Evolutionary conservation across 2,113 vertebrate genomes (phyloP).

Genomic region (Coreoperca whiteheadi): DNA sequence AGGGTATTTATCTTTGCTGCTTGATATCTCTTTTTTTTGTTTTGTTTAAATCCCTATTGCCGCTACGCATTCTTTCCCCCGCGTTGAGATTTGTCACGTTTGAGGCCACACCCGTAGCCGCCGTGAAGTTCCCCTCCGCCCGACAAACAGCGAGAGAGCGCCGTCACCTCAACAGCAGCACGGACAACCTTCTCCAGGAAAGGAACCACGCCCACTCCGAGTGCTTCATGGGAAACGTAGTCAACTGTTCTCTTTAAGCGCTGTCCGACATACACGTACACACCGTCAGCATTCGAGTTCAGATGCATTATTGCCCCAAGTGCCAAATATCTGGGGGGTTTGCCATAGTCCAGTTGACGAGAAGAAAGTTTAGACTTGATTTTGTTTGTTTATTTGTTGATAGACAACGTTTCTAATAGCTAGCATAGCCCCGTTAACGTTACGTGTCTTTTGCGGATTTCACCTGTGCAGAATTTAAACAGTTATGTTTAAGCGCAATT

Average conservation of each 20-base stretch:
- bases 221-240: constrained; percentile 81
- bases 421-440: not conserved
- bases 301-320: not conserved
- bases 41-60: constrained; percentile 12
- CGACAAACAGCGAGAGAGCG: constrained; percentile 62
- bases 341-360: not conserved
- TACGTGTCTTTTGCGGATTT: not conserved
- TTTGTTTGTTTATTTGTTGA: not conserved
- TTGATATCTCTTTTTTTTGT: not conserved
- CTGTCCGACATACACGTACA: not conserved
- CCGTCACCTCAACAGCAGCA: constrained; percentile 64
- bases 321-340: not conserved
- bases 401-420: not conserved
- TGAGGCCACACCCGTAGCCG: constrained; percentile 84
- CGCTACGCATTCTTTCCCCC: constrained; percentile 55
- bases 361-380: not conserved
- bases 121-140: constrained; percentile 76
- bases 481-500: not conserved
- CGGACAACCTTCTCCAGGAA: constrained; percentile 1
- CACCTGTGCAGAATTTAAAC: not conserved
- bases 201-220: constrained; percentile 59
- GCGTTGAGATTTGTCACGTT: constrained; percentile 77
- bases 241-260: not conserved
- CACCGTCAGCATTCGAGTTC: not conserved
- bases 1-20: not conserved